Conservation (phyloP, 2,797 vertebrate genomes). For the Aphelocoma californica region DNA sequence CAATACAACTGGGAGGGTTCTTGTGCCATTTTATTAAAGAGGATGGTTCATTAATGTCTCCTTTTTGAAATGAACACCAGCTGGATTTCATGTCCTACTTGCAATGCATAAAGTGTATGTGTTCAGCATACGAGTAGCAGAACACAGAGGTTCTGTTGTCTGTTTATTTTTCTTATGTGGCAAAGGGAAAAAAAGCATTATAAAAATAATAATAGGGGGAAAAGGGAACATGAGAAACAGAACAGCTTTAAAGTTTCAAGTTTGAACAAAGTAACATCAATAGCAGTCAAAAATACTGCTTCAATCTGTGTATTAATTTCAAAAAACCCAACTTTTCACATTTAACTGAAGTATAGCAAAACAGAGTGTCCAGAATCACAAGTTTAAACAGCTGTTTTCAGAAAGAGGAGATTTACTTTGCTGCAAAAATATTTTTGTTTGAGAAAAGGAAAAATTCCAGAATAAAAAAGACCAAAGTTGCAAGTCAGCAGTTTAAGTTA, state of each 20-base stretch:
- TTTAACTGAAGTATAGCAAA: neutral
- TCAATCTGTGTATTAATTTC: neutral
- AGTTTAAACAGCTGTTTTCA: conserved; percentile 51
- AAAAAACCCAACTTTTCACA: neutral
- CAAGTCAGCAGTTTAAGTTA: neutral
- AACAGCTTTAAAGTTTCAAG: neutral
- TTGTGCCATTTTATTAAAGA: neutral
- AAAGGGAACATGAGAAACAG: neutral
- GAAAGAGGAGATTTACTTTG: neutral
- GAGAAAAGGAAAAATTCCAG: neutral
- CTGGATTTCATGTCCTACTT: conserved; percentile 8
- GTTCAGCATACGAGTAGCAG: conserved; percentile 9
- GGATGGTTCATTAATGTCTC: neutral
- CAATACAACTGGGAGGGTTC: neutral
- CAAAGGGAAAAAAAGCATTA: neutral
- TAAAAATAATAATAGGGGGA: neutral
- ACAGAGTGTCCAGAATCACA: neutral
- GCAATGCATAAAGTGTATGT: neutral
- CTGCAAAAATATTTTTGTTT: conserved; percentile 44
- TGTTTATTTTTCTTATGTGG: neutral
- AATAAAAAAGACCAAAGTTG: neutral
- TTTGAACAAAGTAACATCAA: neutral
- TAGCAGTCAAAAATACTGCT: conserved; percentile 22
- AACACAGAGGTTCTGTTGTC: neutral
- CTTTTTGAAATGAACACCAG: neutral